Conservation (phyloP, 2,888 invertebrate species). For the Catotricha subobsoleta region DNA sequence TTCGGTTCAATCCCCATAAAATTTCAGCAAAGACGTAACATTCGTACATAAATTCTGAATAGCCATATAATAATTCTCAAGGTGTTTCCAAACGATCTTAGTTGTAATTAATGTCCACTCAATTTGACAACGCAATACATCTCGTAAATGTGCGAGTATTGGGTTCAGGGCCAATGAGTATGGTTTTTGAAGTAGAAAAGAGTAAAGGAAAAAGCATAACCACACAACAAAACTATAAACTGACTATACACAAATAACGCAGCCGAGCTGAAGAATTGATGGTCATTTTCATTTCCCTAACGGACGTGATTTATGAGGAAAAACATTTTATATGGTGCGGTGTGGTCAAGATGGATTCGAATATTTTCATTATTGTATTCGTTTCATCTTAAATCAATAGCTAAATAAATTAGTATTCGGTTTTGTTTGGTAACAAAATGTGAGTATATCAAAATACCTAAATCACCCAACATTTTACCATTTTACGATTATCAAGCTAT, state of each 20-base stretch:
- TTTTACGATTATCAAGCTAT: too few species aligned
- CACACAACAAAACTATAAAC: conserved; percentile 8
- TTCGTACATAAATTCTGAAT: conserved; percentile 7
- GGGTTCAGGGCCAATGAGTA: neutral
- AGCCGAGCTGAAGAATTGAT: neutral
- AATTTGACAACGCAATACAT: conserved; percentile 8
- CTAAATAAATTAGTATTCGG: too few species aligned
- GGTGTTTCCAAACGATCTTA: conserved; percentile 7
- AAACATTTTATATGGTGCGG: too few species aligned
- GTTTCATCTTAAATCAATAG: too few species aligned
- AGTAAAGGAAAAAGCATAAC: too few species aligned
- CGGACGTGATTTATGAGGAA: conserved; percentile 7
- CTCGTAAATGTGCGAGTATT: conserved; percentile 1
- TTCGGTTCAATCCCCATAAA: neutral
- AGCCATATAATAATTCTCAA: conserved; percentile 8
- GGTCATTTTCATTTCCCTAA: conserved; percentile 7
- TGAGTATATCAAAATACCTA: too few species aligned
- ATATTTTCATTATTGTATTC: too few species aligned
- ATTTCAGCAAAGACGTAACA: neutral
- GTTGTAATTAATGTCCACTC: conserved; percentile 9
- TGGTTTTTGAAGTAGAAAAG: too few species aligned
- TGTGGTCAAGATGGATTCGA: too few species aligned
- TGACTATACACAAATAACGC: neutral
- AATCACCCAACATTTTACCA: too few species aligned
- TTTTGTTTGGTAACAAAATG: too few species aligned